Percentiles rank a stretch among this genome's conserved stretches.
phyloP scores from a whole-genome alignment of 2,888 invertebrate species.

The Lepidochrysops patricia region DNA sequence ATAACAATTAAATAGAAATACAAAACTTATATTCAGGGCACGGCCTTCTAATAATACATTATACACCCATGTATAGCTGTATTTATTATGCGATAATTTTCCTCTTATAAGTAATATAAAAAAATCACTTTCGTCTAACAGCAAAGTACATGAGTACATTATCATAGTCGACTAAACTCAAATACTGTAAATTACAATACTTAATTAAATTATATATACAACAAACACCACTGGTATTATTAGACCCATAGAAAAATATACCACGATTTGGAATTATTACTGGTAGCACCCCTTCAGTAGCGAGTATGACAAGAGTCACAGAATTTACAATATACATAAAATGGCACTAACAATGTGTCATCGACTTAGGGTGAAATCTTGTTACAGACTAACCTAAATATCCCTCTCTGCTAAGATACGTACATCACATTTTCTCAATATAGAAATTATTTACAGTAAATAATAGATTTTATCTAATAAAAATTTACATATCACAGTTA shows the following conservation, averaged over 20 bases:
- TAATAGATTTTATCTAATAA: conserved; percentile 70
- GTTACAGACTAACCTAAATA: conserved; percentile 71
- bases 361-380: conserved; percentile 71
- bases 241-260: conserved; percentile 72
- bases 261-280: conserved; percentile 72
- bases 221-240: conserved; percentile 71
- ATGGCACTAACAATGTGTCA: conserved; percentile 73
- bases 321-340: conserved; percentile 70
- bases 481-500: conserved; percentile 73
- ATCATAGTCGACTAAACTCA: conserved; percentile 70
- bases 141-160: conserved; percentile 69
- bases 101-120: conserved; percentile 60
- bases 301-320: conserved; percentile 76
- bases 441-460: conserved; percentile 65
- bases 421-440: conserved; percentile 60
- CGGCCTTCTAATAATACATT: conserved; percentile 67
- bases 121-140: conserved; percentile 72
- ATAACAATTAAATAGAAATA: conserved; percentile 75
- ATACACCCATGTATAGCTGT: conserved; percentile 67
- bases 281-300: conserved; percentile 76
- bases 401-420: conserved; percentile 54
- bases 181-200: conserved; percentile 73
- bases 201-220: conserved; percentile 62
- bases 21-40: conserved; percentile 68
- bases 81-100: conserved; percentile 70